Conservation (phyloP, 2,113 vertebrate genomes). For the Syrrhaptes paradoxus region DNA sequence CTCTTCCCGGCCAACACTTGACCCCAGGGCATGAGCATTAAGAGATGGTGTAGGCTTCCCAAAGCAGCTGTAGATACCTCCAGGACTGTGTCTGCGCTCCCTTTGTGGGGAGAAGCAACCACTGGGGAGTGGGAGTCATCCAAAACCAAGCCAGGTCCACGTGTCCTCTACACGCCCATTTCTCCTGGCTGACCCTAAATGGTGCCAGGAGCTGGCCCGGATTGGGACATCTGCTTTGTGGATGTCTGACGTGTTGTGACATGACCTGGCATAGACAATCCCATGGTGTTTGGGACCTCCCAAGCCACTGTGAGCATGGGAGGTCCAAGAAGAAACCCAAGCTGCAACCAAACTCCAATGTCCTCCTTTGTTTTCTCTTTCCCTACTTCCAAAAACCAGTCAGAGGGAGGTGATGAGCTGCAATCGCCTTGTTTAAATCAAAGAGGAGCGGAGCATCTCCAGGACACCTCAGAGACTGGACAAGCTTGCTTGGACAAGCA, state of each 20-base stretch:
- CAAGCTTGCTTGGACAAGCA: not conserved
- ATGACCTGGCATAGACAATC: not conserved
- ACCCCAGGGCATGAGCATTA: not conserved
- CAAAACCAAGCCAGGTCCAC: not conserved
- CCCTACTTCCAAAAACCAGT: not conserved
- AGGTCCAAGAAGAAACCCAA: not conserved
- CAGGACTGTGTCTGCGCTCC: not conserved
- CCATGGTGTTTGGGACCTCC: not conserved
- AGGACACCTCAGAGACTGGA: not conserved
- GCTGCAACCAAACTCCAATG: not conserved
- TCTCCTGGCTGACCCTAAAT: not conserved
- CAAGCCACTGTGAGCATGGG: not conserved
- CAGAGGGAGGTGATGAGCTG: conserved; percentile 19
- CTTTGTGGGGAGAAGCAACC: not conserved
- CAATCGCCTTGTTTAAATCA: not conserved
- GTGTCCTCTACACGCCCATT: fast-evolving
- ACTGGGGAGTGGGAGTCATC: not conserved
- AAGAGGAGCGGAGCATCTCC: fast-evolving
- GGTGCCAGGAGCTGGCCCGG: not conserved
- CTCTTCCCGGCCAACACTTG: not conserved
- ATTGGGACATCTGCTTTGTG: not conserved
- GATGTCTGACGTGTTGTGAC: not conserved
- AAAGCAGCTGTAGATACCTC: not conserved
- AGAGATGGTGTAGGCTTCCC: not conserved
- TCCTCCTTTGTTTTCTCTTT: not conserved